phyloP scores from a whole-genome alignment of 1,140 invertebrate genomes.

The Trichonephila inaurata region DNA sequence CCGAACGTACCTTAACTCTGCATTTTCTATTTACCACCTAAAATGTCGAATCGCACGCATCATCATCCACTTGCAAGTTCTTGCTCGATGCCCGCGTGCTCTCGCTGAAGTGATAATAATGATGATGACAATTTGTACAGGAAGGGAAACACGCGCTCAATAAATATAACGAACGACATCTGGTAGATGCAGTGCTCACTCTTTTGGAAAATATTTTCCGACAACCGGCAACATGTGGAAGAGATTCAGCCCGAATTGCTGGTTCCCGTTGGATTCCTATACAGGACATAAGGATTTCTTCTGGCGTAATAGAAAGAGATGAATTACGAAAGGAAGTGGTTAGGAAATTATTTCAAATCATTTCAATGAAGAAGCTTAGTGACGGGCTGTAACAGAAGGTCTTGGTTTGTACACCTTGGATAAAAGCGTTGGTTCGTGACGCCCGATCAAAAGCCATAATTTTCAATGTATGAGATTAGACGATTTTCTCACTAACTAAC shows the following conservation, averaged over 20 bases:
- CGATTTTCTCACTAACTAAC: too few species aligned
- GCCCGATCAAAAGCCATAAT: too few species aligned
- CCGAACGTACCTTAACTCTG: too few species aligned
- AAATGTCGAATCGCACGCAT: not conserved
- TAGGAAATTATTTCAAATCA: not conserved
- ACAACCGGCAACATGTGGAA: conserved; percentile 27
- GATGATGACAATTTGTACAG: conserved; percentile 42
- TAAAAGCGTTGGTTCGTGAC: too few species aligned
- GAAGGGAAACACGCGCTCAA: not conserved
- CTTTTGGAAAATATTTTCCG: conserved; percentile 45
- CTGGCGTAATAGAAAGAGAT: too few species aligned
- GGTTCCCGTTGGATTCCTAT: not conserved
- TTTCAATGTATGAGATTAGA: too few species aligned
- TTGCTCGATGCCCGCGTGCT: not conserved
- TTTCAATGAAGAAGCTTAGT: too few species aligned
- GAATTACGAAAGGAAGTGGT: not conserved
- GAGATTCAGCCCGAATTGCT: not conserved
- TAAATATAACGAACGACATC: conserved; percentile 41
- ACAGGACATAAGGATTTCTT: not conserved
- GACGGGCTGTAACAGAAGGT: too few species aligned
- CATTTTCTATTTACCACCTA: too few species aligned
- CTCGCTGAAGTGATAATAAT: conserved; percentile 29
- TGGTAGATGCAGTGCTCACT: conserved; percentile 32
- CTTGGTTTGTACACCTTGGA: too few species aligned
- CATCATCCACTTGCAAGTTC: not conserved